Conservation (phyloP, 2,888 invertebrate genomes). For the Chrysina gloriosa region DNA sequence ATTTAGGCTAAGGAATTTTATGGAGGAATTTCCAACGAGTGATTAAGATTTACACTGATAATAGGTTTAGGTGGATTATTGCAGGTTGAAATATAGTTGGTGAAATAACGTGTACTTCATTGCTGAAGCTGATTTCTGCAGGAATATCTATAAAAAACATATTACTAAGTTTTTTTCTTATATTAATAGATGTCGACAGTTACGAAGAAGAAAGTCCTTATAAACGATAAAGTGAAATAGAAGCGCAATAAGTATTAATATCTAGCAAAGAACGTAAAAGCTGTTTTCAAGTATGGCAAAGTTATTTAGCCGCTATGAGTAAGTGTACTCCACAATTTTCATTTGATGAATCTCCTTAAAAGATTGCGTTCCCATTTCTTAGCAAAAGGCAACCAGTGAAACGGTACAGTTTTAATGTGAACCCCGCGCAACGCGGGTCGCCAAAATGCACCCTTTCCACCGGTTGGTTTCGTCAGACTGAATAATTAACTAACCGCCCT, state of each 20-base stretch:
- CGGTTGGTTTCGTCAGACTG: conserved; percentile 54
- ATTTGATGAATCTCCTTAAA: conserved; percentile 19
- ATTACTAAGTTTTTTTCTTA: too few relatives aligned
- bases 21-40: too few relatives aligned
- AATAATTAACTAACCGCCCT: conserved; percentile 65
- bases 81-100: too few relatives aligned
- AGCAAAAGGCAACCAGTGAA: background rate
- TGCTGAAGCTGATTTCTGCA: too few relatives aligned
- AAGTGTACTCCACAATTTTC: conserved; percentile 5
- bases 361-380: conserved; percentile 27
- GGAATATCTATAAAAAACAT: too few relatives aligned
- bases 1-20: too few relatives aligned
- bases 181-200: too few relatives aligned
- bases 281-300: conserved; percentile 1
- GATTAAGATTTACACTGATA: too few relatives aligned
- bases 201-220: background rate
- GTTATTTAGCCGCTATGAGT: conserved; percentile 23
- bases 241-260: background rate
- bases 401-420: conserved; percentile 15
- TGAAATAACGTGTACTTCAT: too few relatives aligned
- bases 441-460: background rate
- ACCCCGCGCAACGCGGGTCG: background rate
- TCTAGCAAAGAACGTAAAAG: background rate
- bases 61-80: too few relatives aligned
- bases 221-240: background rate